Base-by-base conservation (phyloP, 1,140 invertebrate species). In the Melanaphis sacchari region DNA sequence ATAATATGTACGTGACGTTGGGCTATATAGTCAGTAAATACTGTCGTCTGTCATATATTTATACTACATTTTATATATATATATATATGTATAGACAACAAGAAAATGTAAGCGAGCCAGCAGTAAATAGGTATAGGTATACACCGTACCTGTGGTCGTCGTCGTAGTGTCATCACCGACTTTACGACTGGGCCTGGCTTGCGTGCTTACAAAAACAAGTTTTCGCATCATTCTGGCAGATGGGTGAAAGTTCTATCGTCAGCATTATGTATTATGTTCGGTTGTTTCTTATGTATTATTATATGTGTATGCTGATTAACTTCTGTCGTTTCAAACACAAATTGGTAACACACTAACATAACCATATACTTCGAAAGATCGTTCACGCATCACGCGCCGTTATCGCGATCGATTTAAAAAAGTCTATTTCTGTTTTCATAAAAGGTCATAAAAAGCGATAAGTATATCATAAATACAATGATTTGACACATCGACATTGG, bases 231-330 rank as follows among this genome's bases (percentile, higher is more conserved):
- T 26, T 85, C 40, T 18, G 24, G 5, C 24, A 4, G 84, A 43
- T 43, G 84, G 40, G 84, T 43, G 84, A 85, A 85, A 85, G 84
- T 85, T 41, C 41, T 85, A 85, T 85, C 84, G 5, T 9, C 84
- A 41, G 4, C 31, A 85, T 85, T 9, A 40, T 84, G 38, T 84
- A 85, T 26, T 6, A 54, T 54, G 59, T n/a, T 76, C 59, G 59
- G 31, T 31, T 76, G 59, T n/a, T 31, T 3, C 59, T 66, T n/a
- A 31, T 66, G 31, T 36, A 66, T 52, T 52, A 66, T 66, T n/a
- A 66, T 66, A 18, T 66, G 31, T 66, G 9, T 31, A 31, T 31
- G 31, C 26, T 59, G 59, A n/a, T n/a, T 15, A 9, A n/a, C 59
- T 66, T 26, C 26, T n/a, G 59, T 66, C 59, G 31, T 66, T 31